These are phyloP conservation scores for Drosophila borborema DNA, from an alignment of 2,888 invertebrate genomes.

Conservation along the genomic window DNA sequence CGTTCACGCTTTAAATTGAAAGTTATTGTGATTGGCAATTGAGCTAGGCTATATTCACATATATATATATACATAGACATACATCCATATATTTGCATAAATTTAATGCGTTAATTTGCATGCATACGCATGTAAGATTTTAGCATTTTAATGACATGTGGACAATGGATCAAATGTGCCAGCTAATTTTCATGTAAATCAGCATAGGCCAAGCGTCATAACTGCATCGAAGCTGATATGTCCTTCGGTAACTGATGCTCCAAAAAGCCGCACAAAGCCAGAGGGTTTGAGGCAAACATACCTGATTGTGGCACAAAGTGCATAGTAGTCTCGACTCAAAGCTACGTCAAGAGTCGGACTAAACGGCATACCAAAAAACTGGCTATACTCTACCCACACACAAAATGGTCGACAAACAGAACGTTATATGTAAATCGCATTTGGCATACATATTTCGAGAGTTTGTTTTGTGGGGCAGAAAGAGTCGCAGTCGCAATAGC, in stretches of 20 bases:
- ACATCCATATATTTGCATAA: constrained; percentile 44
- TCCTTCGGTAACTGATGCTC: not conserved
- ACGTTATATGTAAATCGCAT: constrained; percentile 79
- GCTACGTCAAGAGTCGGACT: constrained; percentile 27
- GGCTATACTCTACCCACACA: not conserved
- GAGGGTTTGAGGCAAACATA: constrained; percentile 30
- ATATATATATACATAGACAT: not conserved
- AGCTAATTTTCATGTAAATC: constrained; percentile 72
- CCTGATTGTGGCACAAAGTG: constrained; percentile 54
- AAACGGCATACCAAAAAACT: constrained; percentile 67
- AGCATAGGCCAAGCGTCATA: constrained; percentile 41
- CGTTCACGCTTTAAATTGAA: constrained; percentile 23
- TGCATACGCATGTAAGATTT: constrained; percentile 70
- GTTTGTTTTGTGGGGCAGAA: constrained; percentile 57
- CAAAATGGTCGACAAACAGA: constrained; percentile 26
- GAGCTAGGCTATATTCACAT: not conserved
- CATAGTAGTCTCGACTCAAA: constrained; percentile 28
- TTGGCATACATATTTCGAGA: constrained; percentile 75
- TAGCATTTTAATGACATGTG: constrained; percentile 69
- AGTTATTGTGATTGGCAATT: constrained; percentile 28
- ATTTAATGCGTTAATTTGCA: constrained; percentile 57
- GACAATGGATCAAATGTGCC: constrained; percentile 22
- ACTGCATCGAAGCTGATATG: constrained; percentile 18
- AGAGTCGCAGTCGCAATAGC: constrained; percentile 23
- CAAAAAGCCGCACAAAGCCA: not conserved